Percentiles rank a stretch among this genome's conserved stretches.
phyloP scores from a whole-genome alignment of 2,113 vertebrate species.

The Orthonyx spaldingii region DNA sequence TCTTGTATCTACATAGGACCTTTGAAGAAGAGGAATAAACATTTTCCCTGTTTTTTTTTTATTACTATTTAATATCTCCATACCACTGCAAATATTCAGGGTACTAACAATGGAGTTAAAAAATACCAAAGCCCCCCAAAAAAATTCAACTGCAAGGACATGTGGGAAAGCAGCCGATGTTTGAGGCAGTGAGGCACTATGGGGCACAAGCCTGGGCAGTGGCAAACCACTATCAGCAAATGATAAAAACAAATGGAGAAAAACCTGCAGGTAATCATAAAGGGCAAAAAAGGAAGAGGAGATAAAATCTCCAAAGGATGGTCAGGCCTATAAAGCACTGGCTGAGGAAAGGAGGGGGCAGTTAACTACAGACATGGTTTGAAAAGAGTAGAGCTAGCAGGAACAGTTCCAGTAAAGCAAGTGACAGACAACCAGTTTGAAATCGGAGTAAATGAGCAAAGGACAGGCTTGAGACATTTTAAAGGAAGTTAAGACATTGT shows the following conservation, averaged over 20 bases:
- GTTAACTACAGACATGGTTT: not conserved
- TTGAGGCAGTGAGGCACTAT: not conserved
- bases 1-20: not conserved
- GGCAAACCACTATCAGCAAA: not conserved
- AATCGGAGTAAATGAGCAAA: not conserved
- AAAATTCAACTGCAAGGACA: not conserved
- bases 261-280: not conserved
- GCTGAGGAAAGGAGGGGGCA: not conserved
- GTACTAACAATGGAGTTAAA: not conserved
- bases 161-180: not conserved
- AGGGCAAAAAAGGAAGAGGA: not conserved
- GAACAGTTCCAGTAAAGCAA: not conserved
- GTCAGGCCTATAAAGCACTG: not conserved
- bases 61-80: not conserved
- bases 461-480: not conserved
- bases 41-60: not conserved
- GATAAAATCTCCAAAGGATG: not conserved
- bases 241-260: not conserved
- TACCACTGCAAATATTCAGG: not conserved
- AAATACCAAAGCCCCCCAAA: not conserved
- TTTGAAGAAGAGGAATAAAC: not conserved
- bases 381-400: not conserved
- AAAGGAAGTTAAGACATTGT: not conserved
- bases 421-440: not conserved
- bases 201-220: not conserved